Base-by-base conservation (phyloP, 2,888 invertebrate species). In the Agrochola macilenta region DNA sequence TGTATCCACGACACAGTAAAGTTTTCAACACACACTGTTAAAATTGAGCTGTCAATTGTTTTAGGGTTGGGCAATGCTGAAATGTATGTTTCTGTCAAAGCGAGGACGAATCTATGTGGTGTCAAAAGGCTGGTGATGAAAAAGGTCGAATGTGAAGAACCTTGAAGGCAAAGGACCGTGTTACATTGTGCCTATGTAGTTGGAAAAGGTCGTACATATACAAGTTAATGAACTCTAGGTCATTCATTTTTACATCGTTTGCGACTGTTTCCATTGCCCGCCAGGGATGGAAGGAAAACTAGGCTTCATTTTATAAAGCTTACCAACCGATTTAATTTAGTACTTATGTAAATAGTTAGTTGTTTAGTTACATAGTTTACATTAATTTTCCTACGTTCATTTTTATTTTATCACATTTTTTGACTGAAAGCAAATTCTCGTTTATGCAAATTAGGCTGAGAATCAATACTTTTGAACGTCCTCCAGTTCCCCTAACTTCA, bases 31-130 rank as follows among this genome's bases (percentile, higher is more conserved):
- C 23, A 72, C 4, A 49, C 52, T 39, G 64, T 66, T 39, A 43
- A 65, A 82, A 63, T 63, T 23, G 49, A 65, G 49, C 30, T 57
- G 60, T 35, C 65, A 60, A 74, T 70, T 58, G 35, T 71, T 74
- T 54, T 43, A 63, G 26, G n/a, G n/a, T 74, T 63, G 14, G 17
- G 49, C 61, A 54, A 65, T 5, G n/a, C 23, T 69, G 30, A 75
- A 75, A 65, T 57, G 54, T 49, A 58, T 81, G 64, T 82, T 81
- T 69, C 54, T 74, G 57, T 69, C 63, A 58, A 52, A 52, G 63
- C 76, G 75, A 81, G 71, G 85, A 76, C 81, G 35, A 52, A 26
- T 58, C n/a, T 79, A 74, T 49, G 63, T 49, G 58, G n/a, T 70
- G 23, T 65, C 65, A 66, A 70, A 5, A 17, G 49, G 9, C 14